Conservation (phyloP, 1,140 invertebrate genomes). For the Drosophila bifasciata region DNA sequence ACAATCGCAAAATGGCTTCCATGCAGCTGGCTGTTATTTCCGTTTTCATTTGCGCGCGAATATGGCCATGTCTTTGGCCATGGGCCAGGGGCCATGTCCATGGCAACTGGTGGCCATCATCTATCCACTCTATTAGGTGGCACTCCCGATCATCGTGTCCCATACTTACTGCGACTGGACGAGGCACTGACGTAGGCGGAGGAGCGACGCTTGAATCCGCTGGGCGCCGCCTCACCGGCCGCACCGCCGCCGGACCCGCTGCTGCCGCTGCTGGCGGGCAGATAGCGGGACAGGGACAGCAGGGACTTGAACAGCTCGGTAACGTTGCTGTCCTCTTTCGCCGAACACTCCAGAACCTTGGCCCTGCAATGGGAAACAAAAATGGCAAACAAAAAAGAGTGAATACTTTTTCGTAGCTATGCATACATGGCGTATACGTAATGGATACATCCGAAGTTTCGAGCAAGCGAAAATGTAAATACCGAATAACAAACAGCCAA, state of each 20-base stretch:
- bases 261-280: conserved; percentile 85
- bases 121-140: no score
- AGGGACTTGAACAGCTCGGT: conserved; percentile 91
- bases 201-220: conserved; percentile 89
- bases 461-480: conserved; percentile 10
- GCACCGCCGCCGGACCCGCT: conserved; percentile 80
- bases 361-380: conserved; percentile 84
- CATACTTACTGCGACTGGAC: conserved; percentile 85
- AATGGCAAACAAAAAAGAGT: conserved; percentile 11
- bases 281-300: conserved; percentile 88
- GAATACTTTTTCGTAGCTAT: conserved; percentile 22
- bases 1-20: conserved; percentile 28
- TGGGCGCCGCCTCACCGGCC: conserved; percentile 85
- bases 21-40: conserved; percentile 17
- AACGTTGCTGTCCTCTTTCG: conserved; percentile 91
- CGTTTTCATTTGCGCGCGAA: conserved; percentile 31
- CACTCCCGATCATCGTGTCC: no score
- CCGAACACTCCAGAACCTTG: conserved; percentile 92
- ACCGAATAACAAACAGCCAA: conserved; percentile 19
- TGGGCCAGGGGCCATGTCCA: background rate
- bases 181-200: conserved; percentile 89
- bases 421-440: conserved; percentile 47
- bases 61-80: background rate
- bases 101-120: background rate
- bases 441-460: conserved; percentile 18